Conservation (phyloP, 2,797 vertebrate genomes). For the Myioborus melanocephalus region DNA sequence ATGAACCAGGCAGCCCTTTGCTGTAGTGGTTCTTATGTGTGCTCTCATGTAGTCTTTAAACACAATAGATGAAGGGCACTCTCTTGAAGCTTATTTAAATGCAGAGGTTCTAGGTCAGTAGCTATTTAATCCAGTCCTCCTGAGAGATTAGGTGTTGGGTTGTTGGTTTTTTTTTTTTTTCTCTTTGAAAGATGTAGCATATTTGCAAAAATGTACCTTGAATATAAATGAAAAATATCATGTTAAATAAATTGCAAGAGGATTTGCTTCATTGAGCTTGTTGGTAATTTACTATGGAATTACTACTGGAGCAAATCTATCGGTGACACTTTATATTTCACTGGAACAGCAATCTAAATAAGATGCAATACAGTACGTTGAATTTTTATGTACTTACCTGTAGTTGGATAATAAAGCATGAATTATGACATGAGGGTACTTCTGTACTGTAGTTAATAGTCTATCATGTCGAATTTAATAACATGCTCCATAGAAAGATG, state of each 20-base stretch:
- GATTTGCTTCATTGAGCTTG: constrained; percentile 33
- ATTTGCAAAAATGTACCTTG: not conserved
- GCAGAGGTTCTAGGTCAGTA: not conserved
- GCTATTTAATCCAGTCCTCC: not conserved
- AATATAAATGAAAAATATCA: constrained; percentile 15
- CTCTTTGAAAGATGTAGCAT: not conserved
- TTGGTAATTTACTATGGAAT: not conserved
- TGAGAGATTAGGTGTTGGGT: not conserved
- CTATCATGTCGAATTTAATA: constrained; percentile 47
- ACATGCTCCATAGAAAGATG: not conserved
- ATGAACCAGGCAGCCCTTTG: not conserved
- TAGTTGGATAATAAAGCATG: constrained; percentile 38
- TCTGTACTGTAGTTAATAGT: constrained; percentile 20
- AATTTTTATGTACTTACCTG: constrained; percentile 60
- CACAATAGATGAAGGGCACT: not conserved
- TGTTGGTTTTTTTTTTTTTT: not conserved
- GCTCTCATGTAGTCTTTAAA: not conserved
- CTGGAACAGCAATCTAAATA: not conserved
- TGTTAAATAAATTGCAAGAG: constrained; percentile 16
- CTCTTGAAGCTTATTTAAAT: not conserved
- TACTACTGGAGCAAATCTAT: constrained; percentile 13
- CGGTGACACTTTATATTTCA: constrained; percentile 37
- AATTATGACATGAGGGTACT: constrained; percentile 5
- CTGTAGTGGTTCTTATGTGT: not conserved
- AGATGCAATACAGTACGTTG: constrained; percentile 6